Evolutionary conservation across 2,888 invertebrate genomes (phyloP), one percentile per base, ranked within the genome.

Genomic region (Crematogaster levior): DNA sequence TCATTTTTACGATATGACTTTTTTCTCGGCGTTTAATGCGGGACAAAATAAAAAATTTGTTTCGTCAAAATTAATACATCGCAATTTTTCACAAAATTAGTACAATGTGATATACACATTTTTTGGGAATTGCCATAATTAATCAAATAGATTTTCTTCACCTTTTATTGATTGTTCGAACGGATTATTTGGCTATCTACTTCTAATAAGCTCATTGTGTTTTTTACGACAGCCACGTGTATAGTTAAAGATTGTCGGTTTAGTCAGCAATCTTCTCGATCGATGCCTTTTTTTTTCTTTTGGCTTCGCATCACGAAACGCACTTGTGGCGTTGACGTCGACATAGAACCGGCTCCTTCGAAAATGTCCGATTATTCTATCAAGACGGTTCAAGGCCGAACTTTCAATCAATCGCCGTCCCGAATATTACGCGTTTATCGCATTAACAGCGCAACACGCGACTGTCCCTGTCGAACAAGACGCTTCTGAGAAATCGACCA

Each of bases 181-280:
- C n/a, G 18, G 15, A 60, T 34, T 79, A 21, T 53, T 58, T 46
- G n/a, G 12, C n/a, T 37, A 51, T 75, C 65, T 24, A 66, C 27
- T 51, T 34, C 6, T 53, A 18, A n/a, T n/a, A n/a, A n/a, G 10
- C 40, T 40, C 40, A 51, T 65, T 10, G 27, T 66, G 24, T 40
- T 46, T 66, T 66, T 37, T 48, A 37, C 65, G 79, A 81, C 61
- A 70, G 18, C 24, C 68, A 63, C 51, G 56, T 61, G 68, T 82
- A 56, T 68, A 81, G 68, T 70, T 84, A 70, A 77, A 63, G 86
- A 56, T 66, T 75, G 80, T 84, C 86, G 48, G n/a, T 75, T 65
- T 37, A 40, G 75, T 40, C 66, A 37, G 51, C 40, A 75, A 75
- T 75, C 66, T 66, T 75, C 75, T 66, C 66, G 66, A 75, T 66